Evolutionary conservation across 2,113 vertebrate genomes (phyloP).

Genomic region (Lasiurus borealis): DNA sequence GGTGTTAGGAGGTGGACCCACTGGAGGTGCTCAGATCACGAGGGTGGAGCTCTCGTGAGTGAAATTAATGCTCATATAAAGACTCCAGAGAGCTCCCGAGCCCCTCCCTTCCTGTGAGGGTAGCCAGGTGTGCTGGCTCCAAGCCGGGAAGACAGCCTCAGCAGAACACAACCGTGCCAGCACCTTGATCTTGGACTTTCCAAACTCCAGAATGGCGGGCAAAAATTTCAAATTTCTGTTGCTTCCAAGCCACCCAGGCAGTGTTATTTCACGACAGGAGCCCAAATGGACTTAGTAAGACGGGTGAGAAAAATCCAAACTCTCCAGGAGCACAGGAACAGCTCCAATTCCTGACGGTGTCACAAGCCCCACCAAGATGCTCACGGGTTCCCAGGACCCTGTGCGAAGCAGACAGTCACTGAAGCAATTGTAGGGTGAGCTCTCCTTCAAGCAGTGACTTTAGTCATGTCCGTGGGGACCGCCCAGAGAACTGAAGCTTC

Average conservation of each 20-base stretch:
- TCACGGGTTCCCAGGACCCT: background rate
- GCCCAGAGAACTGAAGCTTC: background rate
- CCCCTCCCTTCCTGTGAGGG: background rate
- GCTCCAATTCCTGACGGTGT: background rate
- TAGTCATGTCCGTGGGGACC: background rate
- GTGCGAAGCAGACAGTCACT: background rate
- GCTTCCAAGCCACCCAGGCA: background rate
- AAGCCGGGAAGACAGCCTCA: background rate
- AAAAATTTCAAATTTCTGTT: background rate
- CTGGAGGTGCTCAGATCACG: background rate
- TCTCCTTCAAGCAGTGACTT: background rate
- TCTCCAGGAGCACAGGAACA: background rate
- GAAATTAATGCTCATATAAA: background rate
- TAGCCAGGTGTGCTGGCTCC: fast-evolving
- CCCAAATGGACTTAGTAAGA: background rate
- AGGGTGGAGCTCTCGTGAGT: background rate
- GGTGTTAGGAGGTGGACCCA: background rate
- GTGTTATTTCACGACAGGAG: background rate
- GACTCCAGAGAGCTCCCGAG: background rate
- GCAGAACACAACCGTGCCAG: fast-evolving
- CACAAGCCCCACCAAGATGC: background rate
- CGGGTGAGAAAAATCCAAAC: background rate
- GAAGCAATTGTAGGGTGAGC: background rate
- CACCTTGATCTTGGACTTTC: background rate
- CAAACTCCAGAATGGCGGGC: background rate